Conservation (phyloP, 2,797 vertebrate species). For the Falco columbarius region DNA sequence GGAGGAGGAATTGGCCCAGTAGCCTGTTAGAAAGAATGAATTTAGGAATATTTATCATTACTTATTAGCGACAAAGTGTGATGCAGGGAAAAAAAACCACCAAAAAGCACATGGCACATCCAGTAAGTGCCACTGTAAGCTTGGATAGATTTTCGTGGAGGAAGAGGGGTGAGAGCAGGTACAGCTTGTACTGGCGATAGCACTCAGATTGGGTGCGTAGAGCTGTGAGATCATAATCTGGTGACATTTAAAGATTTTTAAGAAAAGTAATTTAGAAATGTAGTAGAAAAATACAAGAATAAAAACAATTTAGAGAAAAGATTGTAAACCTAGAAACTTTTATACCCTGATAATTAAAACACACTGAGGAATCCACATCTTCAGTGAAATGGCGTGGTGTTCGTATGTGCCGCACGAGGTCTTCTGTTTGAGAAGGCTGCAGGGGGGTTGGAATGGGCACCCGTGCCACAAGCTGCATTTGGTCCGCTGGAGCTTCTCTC, state of each 20-base stretch:
- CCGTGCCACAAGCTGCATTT: background rate
- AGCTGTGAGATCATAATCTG: background rate
- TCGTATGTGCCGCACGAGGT: background rate
- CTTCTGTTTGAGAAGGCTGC: slow-evolving; percentile 17
- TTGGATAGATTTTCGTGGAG: background rate
- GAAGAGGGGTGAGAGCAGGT: background rate
- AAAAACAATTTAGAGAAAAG: slow-evolving; percentile 55
- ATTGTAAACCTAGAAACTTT: background rate
- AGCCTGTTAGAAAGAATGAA: background rate
- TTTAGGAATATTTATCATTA: background rate
- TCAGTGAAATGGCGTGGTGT: background rate
- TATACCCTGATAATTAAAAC: slow-evolving; percentile 28
- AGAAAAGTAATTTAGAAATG: background rate
- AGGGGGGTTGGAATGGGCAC: background rate
- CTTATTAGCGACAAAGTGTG: background rate
- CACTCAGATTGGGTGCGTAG: background rate
- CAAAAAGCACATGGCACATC: background rate
- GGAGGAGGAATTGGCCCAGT: background rate
- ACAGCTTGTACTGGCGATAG: background rate
- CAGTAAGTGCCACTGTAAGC: background rate
- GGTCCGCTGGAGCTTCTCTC: slow-evolving; percentile 17
- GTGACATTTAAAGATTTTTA: background rate
- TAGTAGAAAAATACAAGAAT: slow-evolving; percentile 59
- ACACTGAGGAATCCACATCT: background rate
- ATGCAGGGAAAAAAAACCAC: background rate